Conservation (phyloP, 2,113 vertebrate species). For the Mirounga angustirostris region DNA sequence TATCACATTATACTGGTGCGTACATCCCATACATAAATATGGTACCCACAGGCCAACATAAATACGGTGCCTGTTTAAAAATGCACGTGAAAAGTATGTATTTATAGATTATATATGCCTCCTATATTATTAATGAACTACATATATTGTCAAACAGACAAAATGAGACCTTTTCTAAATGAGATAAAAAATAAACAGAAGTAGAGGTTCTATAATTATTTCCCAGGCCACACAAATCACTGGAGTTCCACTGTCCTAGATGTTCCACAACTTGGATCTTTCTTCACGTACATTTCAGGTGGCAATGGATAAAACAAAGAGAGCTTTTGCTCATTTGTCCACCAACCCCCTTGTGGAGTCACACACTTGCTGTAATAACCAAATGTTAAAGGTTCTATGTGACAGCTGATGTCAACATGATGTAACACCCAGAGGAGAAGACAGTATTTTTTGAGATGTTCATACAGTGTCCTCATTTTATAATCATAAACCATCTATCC, state of each 20-base stretch:
- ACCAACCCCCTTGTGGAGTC: not conserved
- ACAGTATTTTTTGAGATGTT: constrained; percentile 21
- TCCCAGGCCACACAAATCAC: not conserved
- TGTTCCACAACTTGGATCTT: not conserved
- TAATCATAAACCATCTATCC: not conserved
- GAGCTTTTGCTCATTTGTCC: not conserved
- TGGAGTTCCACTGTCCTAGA: not conserved
- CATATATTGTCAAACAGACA: not conserved
- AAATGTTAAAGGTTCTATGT: not conserved
- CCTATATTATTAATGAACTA: not conserved
- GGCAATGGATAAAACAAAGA: not conserved
- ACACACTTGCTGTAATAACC: not conserved
- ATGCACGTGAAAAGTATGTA: not conserved
- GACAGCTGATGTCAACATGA: not conserved
- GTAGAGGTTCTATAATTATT: not conserved
- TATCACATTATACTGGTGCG: not conserved
- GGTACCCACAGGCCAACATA: not conserved
- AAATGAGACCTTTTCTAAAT: not conserved
- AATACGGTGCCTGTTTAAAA: not conserved
- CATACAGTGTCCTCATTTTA: constrained; percentile 63
- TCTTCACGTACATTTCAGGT: not conserved
- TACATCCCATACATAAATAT: not conserved
- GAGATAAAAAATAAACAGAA: not conserved
- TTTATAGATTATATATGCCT: not conserved
- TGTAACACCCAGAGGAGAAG: not conserved